These are phyloP conservation scores for Pyrgus malvae DNA, from an alignment of 2,888 invertebrate genomes.

Conservation along the genomic window DNA sequence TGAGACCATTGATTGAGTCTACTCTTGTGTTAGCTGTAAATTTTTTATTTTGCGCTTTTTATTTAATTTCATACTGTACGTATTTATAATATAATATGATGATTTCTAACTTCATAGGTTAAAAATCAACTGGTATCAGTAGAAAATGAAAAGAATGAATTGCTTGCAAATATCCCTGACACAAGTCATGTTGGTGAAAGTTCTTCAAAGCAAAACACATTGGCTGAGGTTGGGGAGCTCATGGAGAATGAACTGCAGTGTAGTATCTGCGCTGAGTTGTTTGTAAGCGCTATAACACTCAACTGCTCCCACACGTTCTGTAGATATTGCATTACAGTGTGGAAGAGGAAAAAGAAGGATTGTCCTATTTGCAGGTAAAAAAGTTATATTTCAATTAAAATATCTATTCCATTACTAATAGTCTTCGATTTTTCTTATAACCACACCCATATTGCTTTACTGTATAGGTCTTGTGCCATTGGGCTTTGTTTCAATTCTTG, in stretches of 20 bases:
- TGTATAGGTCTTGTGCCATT: too few species aligned
- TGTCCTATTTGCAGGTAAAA: constrained; percentile 86
- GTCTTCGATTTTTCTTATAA: too few species aligned
- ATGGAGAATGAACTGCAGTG: constrained; percentile 88
- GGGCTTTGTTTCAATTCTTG: too few species aligned
- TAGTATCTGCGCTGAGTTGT: constrained; percentile 88
- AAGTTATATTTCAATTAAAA: too few species aligned
- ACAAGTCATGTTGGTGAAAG: constrained; percentile 37
- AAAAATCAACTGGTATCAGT: constrained; percentile 54
- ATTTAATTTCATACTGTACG: too few species aligned
- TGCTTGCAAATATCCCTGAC: constrained; percentile 48
- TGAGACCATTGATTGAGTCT: too few species aligned
- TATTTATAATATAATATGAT: too few species aligned
- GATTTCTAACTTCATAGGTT: too few species aligned
- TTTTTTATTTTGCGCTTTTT: too few species aligned
- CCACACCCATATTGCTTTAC: too few species aligned
- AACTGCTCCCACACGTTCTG: constrained; percentile 90
- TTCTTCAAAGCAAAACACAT: constrained; percentile 47
- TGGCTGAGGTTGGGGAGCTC: constrained; percentile 74
- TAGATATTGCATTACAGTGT: constrained; percentile 85
- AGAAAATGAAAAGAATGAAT: constrained; percentile 56
- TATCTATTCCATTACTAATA: too few species aligned
- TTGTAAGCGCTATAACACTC: constrained; percentile 85
- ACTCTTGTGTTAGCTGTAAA: too few species aligned
- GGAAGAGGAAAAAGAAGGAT: constrained; percentile 85